Evolutionary conservation across 2,113 vertebrate genomes (phyloP), one percentile per base, ranked within the genome.

Genomic region (Sinocyclocheilus rhinocerous): DNA sequence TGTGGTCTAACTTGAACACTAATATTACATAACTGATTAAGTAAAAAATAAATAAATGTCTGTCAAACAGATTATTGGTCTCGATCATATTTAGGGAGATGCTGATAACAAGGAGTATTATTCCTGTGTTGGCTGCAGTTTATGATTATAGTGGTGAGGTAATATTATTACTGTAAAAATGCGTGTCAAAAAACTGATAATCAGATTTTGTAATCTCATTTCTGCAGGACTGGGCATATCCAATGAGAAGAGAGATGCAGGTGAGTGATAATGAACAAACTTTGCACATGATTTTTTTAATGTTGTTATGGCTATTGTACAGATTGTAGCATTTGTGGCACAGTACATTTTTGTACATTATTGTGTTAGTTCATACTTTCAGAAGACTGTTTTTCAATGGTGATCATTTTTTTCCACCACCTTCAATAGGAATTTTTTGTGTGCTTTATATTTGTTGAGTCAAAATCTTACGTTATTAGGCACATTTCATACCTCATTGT

Each of bases 231-330:
- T 99, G 98, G 98, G 97, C 96, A 83, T 99, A 99, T 92, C 97
- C 97, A 80, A 99, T 99, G 98, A 97, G 98, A 92, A 93, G 98
- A 92, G 98, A 99, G 82, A 99, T 99, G 98, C 98, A 99, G 97
- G 98, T 99, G 95, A 83, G 90, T 90, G 4, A 65, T 2, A 13
- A 29, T 81, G 20, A 36, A 79, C 22, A n/a, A 12, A 52, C n/a
- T 55, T 29, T 55, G 7, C n/a, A 55, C 48, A 52, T 52, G 8
- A 42, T 42, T 1, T 61, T 8, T 59, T 48, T 12, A 12, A 3
- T 39, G 10, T 70, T 33, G 26, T 69, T 39, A 22, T 76, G 42
- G 24, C n/a, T 76, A 4, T 26, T 76, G 4, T 48, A 12, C 42
- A 12, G 16, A 22, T 33, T 33, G 4, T 9, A 15, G 13, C 18